These are phyloP conservation scores for Dermatophagoides farinae DNA, from an alignment of 1,140 invertebrate species.

Conservation along the genomic window DNA sequence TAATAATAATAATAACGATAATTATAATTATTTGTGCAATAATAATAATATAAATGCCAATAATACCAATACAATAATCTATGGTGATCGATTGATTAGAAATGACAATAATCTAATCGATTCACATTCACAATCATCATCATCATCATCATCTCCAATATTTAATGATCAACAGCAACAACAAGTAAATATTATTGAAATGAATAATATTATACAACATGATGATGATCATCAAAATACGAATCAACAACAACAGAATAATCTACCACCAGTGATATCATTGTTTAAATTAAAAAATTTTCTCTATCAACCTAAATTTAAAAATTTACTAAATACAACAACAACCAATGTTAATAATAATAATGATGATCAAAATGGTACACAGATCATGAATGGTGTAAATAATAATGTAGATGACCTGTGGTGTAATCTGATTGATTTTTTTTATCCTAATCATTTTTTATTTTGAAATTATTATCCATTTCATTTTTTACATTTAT, in stretches of 20 bases:
- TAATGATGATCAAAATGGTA: too few relatives aligned
- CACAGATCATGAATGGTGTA: neutral
- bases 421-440: too few relatives aligned
- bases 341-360: too few relatives aligned
- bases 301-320: constrained; percentile 20
- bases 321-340: constrained; percentile 5
- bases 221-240: neutral
- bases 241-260: constrained; percentile 7
- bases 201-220: too few relatives aligned
- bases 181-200: neutral
- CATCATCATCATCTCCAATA: neutral
- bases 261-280: constrained; percentile 21
- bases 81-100: constrained; percentile 1
- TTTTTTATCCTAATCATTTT: too few relatives aligned
- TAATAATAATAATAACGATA: neutral
- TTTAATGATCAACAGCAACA: neutral
- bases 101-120: constrained; percentile 13
- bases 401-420: too few relatives aligned
- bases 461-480: too few relatives aligned
- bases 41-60: neutral
- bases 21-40: neutral
- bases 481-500: neutral
- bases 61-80: neutral
- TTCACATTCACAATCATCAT: constrained; percentile 10
- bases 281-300: constrained; percentile 22